Percentiles rank a stretch among this genome's conserved stretches.
These are phyloP conservation scores for Mesorhabditis belari DNA, from an alignment of 2,888 invertebrate species.

Conservation along the genomic window DNA sequence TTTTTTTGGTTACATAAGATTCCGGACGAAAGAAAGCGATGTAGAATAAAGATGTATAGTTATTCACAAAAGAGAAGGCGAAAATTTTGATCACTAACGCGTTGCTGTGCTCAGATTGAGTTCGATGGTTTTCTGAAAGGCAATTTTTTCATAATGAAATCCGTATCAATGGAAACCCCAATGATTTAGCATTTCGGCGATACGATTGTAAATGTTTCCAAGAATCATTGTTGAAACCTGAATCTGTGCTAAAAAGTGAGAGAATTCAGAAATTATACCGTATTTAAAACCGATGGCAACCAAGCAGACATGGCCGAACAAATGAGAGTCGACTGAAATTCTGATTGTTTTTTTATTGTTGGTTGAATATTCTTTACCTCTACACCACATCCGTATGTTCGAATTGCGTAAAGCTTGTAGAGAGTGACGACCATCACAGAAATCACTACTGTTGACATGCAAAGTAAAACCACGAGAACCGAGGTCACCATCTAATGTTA, in stretches of 20 bases:
- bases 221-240: constrained; percentile 56
- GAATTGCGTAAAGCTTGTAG: constrained; percentile 26
- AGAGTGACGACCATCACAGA: constrained; percentile 28
- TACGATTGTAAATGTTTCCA: constrained; percentile 52
- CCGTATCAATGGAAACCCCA: constrained; percentile 17
- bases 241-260: no score
- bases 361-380: constrained; percentile 9
- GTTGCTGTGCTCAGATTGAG: constrained; percentile 56
- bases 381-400: constrained; percentile 17
- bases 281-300: constrained; percentile 55
- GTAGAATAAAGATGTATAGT: constrained; percentile 58
- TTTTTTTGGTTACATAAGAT: constrained; percentile 28
- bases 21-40: constrained; percentile 58
- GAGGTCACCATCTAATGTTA: constrained; percentile 47
- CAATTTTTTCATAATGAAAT: background rate
- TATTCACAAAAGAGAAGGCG: constrained; percentile 59
- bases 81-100: constrained; percentile 58
- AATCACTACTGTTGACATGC: constrained; percentile 21
- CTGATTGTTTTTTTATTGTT: no score
- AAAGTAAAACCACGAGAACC: constrained; percentile 28
- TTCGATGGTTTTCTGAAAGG: constrained; percentile 57
- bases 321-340: constrained; percentile 11
- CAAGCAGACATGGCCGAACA: constrained; percentile 53
- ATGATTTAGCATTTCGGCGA: constrained; percentile 54
- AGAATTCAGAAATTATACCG: constrained; percentile 39